Evolutionary conservation across 2,888 invertebrate genomes (phyloP).

Genomic region (Diplazon laetatorius): DNA sequence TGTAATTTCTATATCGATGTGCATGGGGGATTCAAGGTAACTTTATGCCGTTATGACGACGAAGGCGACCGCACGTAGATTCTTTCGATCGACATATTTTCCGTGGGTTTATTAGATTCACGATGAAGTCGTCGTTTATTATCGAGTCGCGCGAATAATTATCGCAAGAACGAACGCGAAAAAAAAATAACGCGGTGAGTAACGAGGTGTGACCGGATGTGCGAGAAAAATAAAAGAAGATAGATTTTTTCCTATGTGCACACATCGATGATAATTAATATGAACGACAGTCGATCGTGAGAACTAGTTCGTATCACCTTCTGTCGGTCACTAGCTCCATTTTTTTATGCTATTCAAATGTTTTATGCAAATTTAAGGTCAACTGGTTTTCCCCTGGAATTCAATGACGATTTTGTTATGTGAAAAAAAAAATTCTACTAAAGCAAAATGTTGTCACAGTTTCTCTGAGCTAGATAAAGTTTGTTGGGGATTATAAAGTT

Average conservation of each 20-base stretch:
- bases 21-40: constrained; percentile 65
- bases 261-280: constrained; percentile 52
- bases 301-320: constrained; percentile 57
- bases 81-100: too few relatives aligned
- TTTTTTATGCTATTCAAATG: constrained; percentile 14
- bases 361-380: too few relatives aligned
- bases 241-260: constrained; percentile 54
- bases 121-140: constrained; percentile 60
- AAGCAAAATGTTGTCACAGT: too few relatives aligned
- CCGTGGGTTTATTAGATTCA: too few relatives aligned
- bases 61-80: too few relatives aligned
- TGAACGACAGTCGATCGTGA: constrained; percentile 60
- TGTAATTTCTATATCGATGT: constrained; percentile 53
- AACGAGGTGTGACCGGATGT: constrained; percentile 68
- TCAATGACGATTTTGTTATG: too few relatives aligned
- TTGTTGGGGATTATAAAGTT: too few relatives aligned
- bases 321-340: constrained; percentile 39
- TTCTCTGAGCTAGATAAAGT: too few relatives aligned
- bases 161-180: constrained; percentile 50
- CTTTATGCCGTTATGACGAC: constrained; percentile 21
- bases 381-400: too few relatives aligned
- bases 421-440: too few relatives aligned
- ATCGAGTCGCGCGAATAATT: constrained; percentile 60
- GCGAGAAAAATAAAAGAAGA: constrained; percentile 51
- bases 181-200: constrained; percentile 32